These are phyloP conservation scores for Xiphophorus maculatus DNA, from an alignment of 2,113 vertebrate species.

Conservation along the genomic window DNA sequence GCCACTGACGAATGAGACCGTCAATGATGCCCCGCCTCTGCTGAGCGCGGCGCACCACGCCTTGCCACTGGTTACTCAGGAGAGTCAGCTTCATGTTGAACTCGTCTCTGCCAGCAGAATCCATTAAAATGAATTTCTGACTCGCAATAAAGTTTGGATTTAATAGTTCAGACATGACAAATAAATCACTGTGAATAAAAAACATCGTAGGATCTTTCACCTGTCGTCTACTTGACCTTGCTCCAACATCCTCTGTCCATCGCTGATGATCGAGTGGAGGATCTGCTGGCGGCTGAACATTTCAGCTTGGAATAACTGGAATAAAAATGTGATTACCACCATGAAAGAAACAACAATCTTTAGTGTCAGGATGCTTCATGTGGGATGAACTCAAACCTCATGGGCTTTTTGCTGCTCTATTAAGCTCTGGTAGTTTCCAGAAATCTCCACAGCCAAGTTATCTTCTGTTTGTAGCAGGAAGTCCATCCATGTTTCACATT, in stretches of 20 bases:
- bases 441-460: slow-evolving; percentile 92
- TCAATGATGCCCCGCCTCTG: slow-evolving; percentile 96
- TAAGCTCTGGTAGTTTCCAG: slow-evolving; percentile 92
- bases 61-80: slow-evolving; percentile 97
- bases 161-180: background rate
- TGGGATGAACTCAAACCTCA: slow-evolving; percentile 78
- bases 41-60: slow-evolving; percentile 93
- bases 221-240: slow-evolving; percentile 98
- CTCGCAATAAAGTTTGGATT: background rate
- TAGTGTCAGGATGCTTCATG: fast-evolving
- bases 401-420: slow-evolving; percentile 94
- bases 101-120: slow-evolving; percentile 84
- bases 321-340: slow-evolving; percentile 1
- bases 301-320: slow-evolving; percentile 96
- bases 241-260: slow-evolving; percentile 93
- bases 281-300: slow-evolving; percentile 99
- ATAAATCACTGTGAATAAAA: background rate
- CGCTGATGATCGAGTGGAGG: slow-evolving; percentile 94
- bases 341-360: background rate
- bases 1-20: slow-evolving; percentile 94
- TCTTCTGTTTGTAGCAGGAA: slow-evolving; percentile 95
- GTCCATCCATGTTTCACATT: slow-evolving; percentile 99
- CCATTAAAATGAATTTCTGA: background rate
- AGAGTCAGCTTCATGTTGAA: slow-evolving; percentile 92
- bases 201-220: slow-evolving; percentile 62